Evolutionary conservation across 2,888 invertebrate species (phyloP).

Genomic region (Endotricha flammealis): DNA sequence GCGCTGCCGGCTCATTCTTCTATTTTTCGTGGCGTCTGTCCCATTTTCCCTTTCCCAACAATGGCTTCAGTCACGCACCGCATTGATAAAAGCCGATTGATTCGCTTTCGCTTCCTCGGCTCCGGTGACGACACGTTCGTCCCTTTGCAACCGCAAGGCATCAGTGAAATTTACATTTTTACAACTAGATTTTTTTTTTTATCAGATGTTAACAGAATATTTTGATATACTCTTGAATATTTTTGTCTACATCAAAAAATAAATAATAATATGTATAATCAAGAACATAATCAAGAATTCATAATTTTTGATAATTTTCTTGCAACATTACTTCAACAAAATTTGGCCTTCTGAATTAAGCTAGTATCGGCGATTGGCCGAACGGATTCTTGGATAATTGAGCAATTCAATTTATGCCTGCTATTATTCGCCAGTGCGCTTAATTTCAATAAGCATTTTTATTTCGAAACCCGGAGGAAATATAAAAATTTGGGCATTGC

Average conservation of each 20-base stretch:
- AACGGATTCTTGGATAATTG: slow-evolving; percentile 6
- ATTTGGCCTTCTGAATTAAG: slow-evolving; percentile 8
- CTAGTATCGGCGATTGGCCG: slow-evolving; percentile 5
- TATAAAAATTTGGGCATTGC: slow-evolving; percentile 27
- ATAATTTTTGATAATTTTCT: no score
- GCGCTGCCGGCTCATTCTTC: slow-evolving; percentile 56
- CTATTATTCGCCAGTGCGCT: neutral
- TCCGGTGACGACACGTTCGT: slow-evolving; percentile 56
- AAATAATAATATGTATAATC: no score
- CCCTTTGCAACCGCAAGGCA: slow-evolving; percentile 55
- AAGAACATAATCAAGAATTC: no score
- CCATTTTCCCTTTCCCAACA: slow-evolving; percentile 72
- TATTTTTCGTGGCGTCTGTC: slow-evolving; percentile 60
- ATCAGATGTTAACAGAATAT: no score
- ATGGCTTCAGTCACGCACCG: slow-evolving; percentile 72
- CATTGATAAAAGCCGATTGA: slow-evolving; percentile 64
- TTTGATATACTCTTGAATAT: no score
- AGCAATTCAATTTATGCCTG: slow-evolving; percentile 2
- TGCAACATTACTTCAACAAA: no score
- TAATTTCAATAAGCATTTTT: slow-evolving; percentile 23
- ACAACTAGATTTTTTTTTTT: no score
- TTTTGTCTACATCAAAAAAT: no score
- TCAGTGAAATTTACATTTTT: slow-evolving; percentile 49
- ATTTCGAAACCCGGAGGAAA: slow-evolving; percentile 31
- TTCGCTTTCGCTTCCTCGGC: slow-evolving; percentile 72